Evolutionary conservation across 2,888 invertebrate species (phyloP).

Genomic region (Malthinus flaveolus): DNA sequence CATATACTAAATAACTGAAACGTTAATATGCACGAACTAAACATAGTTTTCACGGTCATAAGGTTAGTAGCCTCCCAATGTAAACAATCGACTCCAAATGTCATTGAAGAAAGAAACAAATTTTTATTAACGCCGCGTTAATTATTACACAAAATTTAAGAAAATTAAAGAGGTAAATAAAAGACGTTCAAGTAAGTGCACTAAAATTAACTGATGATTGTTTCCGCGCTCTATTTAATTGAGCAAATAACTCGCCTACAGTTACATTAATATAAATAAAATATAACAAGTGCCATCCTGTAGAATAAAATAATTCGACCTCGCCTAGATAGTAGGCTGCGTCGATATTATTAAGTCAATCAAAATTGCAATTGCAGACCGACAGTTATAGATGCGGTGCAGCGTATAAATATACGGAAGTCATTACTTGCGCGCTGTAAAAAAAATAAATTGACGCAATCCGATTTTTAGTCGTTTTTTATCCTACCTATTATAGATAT

Average conservation of each 20-base stretch:
- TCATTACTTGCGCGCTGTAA: constrained; percentile 5
- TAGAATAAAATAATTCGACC: constrained; percentile 49
- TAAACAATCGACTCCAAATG: background rate
- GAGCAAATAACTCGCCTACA: constrained; percentile 55
- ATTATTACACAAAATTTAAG: constrained; percentile 1
- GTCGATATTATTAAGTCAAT: constrained; percentile 30
- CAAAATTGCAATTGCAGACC: constrained; percentile 28
- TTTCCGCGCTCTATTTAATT: constrained; percentile 42
- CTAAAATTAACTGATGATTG: constrained; percentile 28
- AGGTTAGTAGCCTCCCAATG: constrained; percentile 5
- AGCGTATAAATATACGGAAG: constrained; percentile 18
- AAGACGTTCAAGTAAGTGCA: constrained; percentile 23
- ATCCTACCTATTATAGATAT: no score
- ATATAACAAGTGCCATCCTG: constrained; percentile 53
- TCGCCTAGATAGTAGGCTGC: constrained; percentile 37
- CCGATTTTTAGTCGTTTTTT: no score
- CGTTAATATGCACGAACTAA: background rate
- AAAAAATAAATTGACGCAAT: background rate
- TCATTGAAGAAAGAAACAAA: no score
- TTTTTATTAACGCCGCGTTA: background rate
- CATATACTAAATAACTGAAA: background rate
- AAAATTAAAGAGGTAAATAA: constrained; percentile 6
- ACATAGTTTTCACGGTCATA: constrained; percentile 1
- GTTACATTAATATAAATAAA: constrained; percentile 55
- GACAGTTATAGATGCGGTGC: constrained; percentile 17